phyloP scores from a whole-genome alignment of 2,797 vertebrate genomes.

The Clangula hyemalis region DNA sequence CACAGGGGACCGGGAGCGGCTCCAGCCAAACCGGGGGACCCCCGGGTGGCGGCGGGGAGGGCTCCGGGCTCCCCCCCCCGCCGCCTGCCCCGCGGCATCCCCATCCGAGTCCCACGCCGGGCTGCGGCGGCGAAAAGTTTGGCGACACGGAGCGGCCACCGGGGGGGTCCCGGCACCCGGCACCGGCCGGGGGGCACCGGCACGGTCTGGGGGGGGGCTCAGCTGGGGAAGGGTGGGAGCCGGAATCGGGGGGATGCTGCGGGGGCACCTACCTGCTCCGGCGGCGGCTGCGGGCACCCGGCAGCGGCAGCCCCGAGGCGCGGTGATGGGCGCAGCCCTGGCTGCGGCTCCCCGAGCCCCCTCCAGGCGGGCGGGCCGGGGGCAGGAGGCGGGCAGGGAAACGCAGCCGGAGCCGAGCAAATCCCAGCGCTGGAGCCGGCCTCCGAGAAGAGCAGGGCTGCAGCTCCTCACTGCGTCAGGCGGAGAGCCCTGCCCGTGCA shows the following conservation, averaged over 20 bases:
- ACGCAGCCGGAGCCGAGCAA: conserved; percentile 51
- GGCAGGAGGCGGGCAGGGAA: conserved; percentile 20
- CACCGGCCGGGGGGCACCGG: background rate
- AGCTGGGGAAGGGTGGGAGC: background rate
- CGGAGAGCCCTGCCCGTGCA: conserved; percentile 81
- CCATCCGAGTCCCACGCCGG: background rate
- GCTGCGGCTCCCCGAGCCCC: conserved; percentile 1
- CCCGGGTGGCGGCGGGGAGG: background rate
- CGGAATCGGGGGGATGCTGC: background rate
- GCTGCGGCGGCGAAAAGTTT: conserved; percentile 33
- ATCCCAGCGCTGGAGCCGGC: conserved; percentile 53
- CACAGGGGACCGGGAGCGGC: background rate
- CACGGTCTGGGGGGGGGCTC: background rate
- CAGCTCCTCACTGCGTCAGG: conserved; percentile 83
- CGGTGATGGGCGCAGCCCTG: background rate
- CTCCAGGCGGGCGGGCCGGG: conserved; percentile 19
- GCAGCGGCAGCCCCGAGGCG: background rate
- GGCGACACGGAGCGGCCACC: conserved; percentile 21
- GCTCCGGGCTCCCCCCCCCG: too few relatives aligned
- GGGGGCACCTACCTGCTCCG: conserved; percentile 48
- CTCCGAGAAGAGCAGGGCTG: conserved; percentile 68
- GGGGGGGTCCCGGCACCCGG: background rate
- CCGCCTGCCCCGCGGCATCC: background rate
- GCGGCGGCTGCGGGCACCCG: conserved; percentile 61
- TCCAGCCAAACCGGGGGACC: background rate